Evolutionary conservation across 2,113 vertebrate genomes (phyloP), one percentile per base, ranked within the genome.

Genomic region (Sturnira hondurensis): DNA sequence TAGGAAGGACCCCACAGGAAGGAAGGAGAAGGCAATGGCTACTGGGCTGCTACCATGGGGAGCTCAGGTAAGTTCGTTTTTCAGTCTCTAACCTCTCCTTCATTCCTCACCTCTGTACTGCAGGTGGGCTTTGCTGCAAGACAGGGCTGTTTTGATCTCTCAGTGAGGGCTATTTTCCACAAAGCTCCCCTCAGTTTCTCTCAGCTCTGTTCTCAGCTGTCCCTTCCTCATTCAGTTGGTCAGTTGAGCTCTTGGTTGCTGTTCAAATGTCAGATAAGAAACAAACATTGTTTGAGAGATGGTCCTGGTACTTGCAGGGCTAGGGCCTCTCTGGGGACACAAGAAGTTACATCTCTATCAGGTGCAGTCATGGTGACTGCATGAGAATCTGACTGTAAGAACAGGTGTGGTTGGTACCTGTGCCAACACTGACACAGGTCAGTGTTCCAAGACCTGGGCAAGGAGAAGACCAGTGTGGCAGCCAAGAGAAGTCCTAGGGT

Each of bases 41-140:
- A 28, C 38, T 45, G 43, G 77, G 38, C 67, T 41, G 67, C 68
- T 73, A 17, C 58, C 73, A 1, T 2, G n/a, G 33, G 73, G 45
- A 88, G 38, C 73, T 70, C 89, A 86, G 96, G 91, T 97, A 52
- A 96, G 78, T 87, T 80, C 28, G 3, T 47, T 50, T 50, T 89
- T 83, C 45, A 85, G 26, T 77, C 56, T 74, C 58, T 58, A 0
- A 54, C 28, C 3, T 71, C 26, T 45, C 16, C 19, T 52, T 47
- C 50, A 43, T 41, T 78, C 14, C n/a, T 58, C 70, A 38, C 10
- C 45, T 4, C 47, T 43, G 2, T 54, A 3, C 31, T 47, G 20
- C 54, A 4, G 58, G n/a, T 63, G 43, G 43, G 28, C 12, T 38
- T 96, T 36, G 24, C 28, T 47, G 50, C 47, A 38, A 50, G 36